Conservation (phyloP, 2,113 vertebrate species). For the Myotis yumanensis region DNA sequence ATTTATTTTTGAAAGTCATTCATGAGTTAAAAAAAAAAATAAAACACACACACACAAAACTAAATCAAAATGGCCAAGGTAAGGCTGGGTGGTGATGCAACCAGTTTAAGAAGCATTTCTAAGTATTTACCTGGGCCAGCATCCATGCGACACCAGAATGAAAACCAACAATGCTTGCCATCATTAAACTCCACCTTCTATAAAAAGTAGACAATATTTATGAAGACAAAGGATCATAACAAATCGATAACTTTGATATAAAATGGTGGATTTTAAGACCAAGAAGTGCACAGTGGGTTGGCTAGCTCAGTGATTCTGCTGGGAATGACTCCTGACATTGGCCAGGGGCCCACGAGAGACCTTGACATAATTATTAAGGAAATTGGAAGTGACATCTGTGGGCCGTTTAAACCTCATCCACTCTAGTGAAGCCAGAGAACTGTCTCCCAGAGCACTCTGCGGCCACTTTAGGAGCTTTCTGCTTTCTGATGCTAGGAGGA, state of each 20-base stretch:
- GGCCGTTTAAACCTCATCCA: slow-evolving; percentile 7
- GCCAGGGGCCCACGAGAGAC: neutral
- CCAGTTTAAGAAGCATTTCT: neutral
- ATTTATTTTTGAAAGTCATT: neutral
- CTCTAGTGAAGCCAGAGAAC: slow-evolving; percentile 15
- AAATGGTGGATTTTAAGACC: neutral
- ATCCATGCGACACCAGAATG: neutral
- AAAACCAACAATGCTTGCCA: neutral
- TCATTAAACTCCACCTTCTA: neutral
- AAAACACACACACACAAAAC: neutral
- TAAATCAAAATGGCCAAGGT: neutral
- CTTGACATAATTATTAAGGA: slow-evolving; percentile 43
- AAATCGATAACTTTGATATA: neutral
- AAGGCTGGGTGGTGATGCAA: too few relatives aligned
- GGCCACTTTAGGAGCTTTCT: slow-evolving; percentile 40
- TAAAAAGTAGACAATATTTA: neutral
- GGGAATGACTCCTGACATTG: neutral
- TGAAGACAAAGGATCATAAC: neutral
- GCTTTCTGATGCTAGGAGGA: neutral
- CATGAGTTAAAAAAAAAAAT: neutral
- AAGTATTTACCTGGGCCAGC: neutral
- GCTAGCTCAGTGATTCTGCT: neutral
- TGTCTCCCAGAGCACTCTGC: slow-evolving; percentile 7
- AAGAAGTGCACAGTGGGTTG: neutral
- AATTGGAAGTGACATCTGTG: slow-evolving; percentile 43